A percentile compares a stretch with the other conserved stretches of the same genome.
These are phyloP conservation scores for Megaceryle torquata DNA, from an alignment of 2,113 vertebrate species.

Conservation along the genomic window DNA sequence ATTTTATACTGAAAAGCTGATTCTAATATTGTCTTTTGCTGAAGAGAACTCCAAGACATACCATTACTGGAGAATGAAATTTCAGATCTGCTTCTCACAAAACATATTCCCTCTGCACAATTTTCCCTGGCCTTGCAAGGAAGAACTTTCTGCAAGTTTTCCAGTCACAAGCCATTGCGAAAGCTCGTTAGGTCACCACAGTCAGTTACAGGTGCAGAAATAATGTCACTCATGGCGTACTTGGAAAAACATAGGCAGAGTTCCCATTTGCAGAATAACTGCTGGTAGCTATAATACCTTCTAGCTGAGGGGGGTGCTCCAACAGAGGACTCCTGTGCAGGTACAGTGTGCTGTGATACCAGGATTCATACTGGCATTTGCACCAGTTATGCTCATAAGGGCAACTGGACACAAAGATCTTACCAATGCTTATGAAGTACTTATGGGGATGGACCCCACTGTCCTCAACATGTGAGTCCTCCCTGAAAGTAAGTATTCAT, in stretches of 20 bases:
- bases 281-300: not conserved
- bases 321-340: not conserved
- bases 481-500: not conserved
- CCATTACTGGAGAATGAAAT: not conserved
- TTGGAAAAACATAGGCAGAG: not conserved
- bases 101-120: not conserved
- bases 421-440: not conserved
- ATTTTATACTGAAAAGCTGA: not conserved
- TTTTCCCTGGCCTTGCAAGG: not conserved
- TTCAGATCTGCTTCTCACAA: not conserved
- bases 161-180: not conserved
- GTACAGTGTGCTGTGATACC: not conserved
- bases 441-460: not conserved
- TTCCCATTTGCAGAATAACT: not conserved
- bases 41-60: not conserved
- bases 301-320: not conserved
- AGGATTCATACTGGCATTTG: not conserved
- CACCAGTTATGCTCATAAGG: not conserved
- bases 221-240: fast-evolving
- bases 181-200: not conserved
- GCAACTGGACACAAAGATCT: not conserved
- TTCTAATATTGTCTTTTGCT: not conserved
- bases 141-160: not conserved
- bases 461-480: not conserved
- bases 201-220: not conserved